Base-by-base conservation (phyloP, 2,797 vertebrate genomes). In the Artibeus jamaicensis region DNA sequence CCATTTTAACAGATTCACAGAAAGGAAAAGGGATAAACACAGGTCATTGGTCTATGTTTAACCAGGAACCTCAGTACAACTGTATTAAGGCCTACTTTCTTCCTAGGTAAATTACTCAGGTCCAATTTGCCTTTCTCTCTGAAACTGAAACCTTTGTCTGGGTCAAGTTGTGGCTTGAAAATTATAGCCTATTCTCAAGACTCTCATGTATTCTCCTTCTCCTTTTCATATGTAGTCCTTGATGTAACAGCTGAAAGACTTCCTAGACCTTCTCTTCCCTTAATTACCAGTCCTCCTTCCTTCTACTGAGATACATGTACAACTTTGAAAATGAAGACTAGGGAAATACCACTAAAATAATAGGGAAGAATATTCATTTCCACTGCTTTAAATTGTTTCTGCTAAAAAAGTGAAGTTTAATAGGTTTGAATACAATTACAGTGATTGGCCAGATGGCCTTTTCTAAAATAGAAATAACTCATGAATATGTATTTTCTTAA, bases 101-200 rank as follows among this genome's bases (percentile, higher is more conserved):
- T 24, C 39, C 9, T 50, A 95, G 76, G 48, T 37, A 57, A 59
- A 62, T 53, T 29, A 42, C 14, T 73, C 32, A 42, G 10, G 14
- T 50, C 85, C 7, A n/a, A 14, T 84, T 94, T 91, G 73, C 57
- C 65, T 93, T 44, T 78, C 85, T 95, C 83, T 83, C 83, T 62
- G 12, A 89, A 81, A 57, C 57, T 0, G 6, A 48, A 86, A 84
- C 16, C n/a, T 84, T 62, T 73, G 34, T 70, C 44, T 53, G 3
- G 8, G 10, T 82, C 48, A 55, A 42, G 11, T 19, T n/a, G 26
- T 34, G 19, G 22, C 77, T 68, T 89, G 42, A 29, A 16, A 39
- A 1, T 29, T 22, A 44, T n/a, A 67, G 3, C 8, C 53, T 50
- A 70, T 70, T 74, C 22, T 86, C 93, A 6, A 14, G 37, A n/a